Evolutionary conservation across 2,888 invertebrate species (phyloP).

Genomic region (Cabera pusaria): DNA sequence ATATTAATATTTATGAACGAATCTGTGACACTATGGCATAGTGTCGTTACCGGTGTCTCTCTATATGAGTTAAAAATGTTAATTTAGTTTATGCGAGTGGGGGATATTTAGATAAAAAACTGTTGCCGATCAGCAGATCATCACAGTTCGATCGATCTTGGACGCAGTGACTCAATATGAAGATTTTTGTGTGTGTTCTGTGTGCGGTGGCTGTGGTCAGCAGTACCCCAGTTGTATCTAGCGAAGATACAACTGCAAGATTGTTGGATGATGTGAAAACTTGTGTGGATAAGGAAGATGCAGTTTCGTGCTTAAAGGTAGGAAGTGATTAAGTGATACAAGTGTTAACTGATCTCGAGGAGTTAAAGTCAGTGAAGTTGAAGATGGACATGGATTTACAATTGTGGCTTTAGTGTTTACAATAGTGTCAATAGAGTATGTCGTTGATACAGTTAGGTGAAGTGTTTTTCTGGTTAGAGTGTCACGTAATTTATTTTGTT

Average conservation of each 20-base stretch:
- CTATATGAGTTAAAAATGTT: slow-evolving; percentile 70
- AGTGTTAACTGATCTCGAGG: too few relatives aligned
- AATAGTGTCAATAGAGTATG: too few relatives aligned
- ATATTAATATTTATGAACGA: slow-evolving; percentile 71
- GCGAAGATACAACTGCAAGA: slow-evolving; percentile 3
- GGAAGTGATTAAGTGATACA: slow-evolving; percentile 37
- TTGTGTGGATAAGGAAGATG: slow-evolving; percentile 35
- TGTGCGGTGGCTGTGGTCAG: slow-evolving; percentile 56
- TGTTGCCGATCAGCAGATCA: slow-evolving; percentile 65
- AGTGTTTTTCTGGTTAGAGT: too few relatives aligned
- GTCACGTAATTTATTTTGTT: too few relatives aligned
- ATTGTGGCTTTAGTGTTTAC: too few relatives aligned
- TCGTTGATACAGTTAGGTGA: too few relatives aligned
- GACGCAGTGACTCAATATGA: slow-evolving; percentile 62
- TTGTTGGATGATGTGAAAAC: slow-evolving; percentile 16
- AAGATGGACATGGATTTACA: too few relatives aligned
- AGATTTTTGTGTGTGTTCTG: slow-evolving; percentile 58
- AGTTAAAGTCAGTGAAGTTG: too few relatives aligned
- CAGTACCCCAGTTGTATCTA: slow-evolving; percentile 46
- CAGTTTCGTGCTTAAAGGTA: slow-evolving; percentile 74
- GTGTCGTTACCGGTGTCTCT: slow-evolving; percentile 57
- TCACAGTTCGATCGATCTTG: slow-evolving; percentile 69
- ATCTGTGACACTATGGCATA: slow-evolving; percentile 66
- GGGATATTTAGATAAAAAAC: slow-evolving; percentile 75
- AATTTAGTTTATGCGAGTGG: slow-evolving; percentile 63